Percentiles rank a stretch among this genome's conserved stretches.
phyloP scores from a whole-genome alignment of 2,113 vertebrate genomes.

The Eublepharis macularius region DNA sequence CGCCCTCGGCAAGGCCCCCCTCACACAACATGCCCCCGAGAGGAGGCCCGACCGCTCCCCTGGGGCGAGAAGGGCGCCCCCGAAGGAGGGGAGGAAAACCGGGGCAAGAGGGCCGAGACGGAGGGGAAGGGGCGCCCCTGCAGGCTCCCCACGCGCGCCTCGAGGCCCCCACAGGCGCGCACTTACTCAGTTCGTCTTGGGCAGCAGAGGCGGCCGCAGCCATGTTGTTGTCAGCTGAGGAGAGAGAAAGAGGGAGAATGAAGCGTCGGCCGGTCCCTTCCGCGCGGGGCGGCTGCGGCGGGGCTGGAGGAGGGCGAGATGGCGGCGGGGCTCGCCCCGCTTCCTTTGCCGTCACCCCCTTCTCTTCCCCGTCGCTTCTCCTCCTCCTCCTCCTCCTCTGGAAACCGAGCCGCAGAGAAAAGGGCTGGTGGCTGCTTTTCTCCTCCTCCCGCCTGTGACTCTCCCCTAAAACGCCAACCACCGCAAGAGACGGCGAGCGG shows the following conservation, averaged over 20 bases:
- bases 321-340: not conserved
- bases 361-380: not conserved
- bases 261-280: not conserved
- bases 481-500: not conserved
- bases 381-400: not conserved
- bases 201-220: slow-evolving; percentile 73
- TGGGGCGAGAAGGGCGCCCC: not conserved
- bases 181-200: slow-evolving; percentile 80
- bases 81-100: not conserved
- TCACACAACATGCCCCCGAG: no score
- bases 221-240: slow-evolving; percentile 74
- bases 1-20: not conserved
- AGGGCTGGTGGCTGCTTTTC: not conserved
- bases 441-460: slow-evolving; percentile 1
- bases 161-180: not conserved
- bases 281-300: not conserved
- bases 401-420: not conserved
- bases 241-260: slow-evolving; percentile 15
- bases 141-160: not conserved
- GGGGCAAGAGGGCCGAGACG: no score
- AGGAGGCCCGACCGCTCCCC: not conserved
- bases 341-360: not conserved
- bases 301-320: not conserved
- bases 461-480: not conserved
- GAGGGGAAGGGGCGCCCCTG: not conserved